Base-by-base conservation (phyloP, 1,140 invertebrate species). In the Drosophila nigromelanica region DNA sequence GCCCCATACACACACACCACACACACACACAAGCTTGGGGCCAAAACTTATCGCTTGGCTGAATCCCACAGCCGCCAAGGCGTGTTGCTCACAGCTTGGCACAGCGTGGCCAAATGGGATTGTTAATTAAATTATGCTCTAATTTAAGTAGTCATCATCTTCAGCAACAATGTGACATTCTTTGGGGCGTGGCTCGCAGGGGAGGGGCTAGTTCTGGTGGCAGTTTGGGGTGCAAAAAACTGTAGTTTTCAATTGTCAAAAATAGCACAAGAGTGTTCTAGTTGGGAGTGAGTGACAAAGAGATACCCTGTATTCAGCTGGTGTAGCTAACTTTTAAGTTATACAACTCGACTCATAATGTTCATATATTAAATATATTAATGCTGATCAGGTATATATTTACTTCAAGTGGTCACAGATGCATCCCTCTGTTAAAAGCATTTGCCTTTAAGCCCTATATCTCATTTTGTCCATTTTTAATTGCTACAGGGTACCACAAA, bases 91-190 rank as follows among this genome's bases (percentile, higher is more conserved):
- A n/a, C n/a, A 40, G 37, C 66, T 85, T 76, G 80, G 73, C 80
- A 50, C 48, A 80, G 76, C 60, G 74, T 64, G 70, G 67, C 85
- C 80, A 89, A 90, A 89, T 85, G 86, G 86, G 85, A 89, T 89
- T 89, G 90, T 89, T 89, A 89, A 89, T 89, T 89, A 90, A 89
- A 89, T 89, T 89, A 89, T 76, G 80, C 85, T 80, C 87, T 89
- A 90, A 89, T 89, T 89, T 90, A 89, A 89, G 85, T 89, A 89
- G 85, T 90, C 80, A 67, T 77, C 80, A 64, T 75, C 61, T 77
- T 75, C 56, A 56, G 54, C 54, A 78, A 82, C 83, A 89, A 76
- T 87, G 75, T 87, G 78, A 86, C 75, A 82, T 35, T 35, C 5
- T 35, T 35, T 27, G 27, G 5, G 27, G 5, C 33, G 33, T 3